Conservation (phyloP, 2,888 invertebrate species). For the Charanyca ferruginea region DNA sequence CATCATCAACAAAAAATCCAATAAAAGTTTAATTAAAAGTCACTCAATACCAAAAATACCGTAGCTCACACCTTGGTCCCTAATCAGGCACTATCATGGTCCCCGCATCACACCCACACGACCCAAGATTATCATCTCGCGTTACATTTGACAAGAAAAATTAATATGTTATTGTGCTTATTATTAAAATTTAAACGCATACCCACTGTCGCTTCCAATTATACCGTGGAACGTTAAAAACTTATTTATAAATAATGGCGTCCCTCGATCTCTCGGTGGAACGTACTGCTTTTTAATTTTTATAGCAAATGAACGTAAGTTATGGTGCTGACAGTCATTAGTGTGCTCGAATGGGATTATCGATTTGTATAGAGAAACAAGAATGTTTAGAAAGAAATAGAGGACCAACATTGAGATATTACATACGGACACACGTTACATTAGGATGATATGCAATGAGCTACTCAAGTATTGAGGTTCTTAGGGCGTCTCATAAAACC, state of each 20-base stretch:
- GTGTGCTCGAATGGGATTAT: slow-evolving; percentile 26
- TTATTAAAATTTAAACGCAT: slow-evolving; percentile 70
- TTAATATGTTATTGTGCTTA: slow-evolving; percentile 76
- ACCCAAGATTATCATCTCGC: slow-evolving; percentile 69
- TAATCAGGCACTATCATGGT: slow-evolving; percentile 51
- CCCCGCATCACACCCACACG: slow-evolving; percentile 60
- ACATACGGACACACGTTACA: too few relatives aligned
- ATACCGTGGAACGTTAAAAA: slow-evolving; percentile 57
- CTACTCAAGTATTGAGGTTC: too few relatives aligned
- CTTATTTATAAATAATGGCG: slow-evolving; percentile 61
- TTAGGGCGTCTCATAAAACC: too few relatives aligned
- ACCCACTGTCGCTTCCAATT: slow-evolving; percentile 63
- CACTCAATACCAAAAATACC: neutral
- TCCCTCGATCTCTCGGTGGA: slow-evolving; percentile 10
- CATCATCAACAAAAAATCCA: neutral
- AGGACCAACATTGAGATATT: neutral
- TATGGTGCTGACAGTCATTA: slow-evolving; percentile 45
- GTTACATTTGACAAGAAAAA: slow-evolving; percentile 70
- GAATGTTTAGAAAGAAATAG: slow-evolving; percentile 8
- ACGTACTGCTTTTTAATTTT: slow-evolving; percentile 55
- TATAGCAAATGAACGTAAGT: slow-evolving; percentile 53
- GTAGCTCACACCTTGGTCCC: slow-evolving; percentile 15
- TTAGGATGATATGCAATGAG: too few relatives aligned
- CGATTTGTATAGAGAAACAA: slow-evolving; percentile 8
- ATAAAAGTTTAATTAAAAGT: slow-evolving; percentile 25